phyloP scores from a whole-genome alignment of 1,140 invertebrate genomes.

The Drosophila trapezifrons region DNA sequence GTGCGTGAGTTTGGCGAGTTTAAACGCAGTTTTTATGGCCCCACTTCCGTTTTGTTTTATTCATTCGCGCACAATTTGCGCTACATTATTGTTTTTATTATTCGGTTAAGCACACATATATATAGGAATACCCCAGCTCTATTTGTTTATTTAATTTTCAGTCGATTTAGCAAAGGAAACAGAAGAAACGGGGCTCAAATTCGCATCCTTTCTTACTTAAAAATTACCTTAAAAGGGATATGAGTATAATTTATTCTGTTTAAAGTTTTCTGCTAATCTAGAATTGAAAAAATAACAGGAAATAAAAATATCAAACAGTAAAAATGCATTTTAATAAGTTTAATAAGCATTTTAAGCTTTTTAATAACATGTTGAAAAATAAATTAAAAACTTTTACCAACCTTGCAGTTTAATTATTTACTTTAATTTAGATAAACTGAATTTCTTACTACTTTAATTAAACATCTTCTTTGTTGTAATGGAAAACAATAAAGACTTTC shows the following conservation, averaged over 20 bases:
- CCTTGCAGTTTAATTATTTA: no score
- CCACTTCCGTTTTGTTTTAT: constrained; percentile 79
- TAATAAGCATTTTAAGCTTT: no score
- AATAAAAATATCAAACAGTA: neutral
- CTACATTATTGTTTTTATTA: constrained; percentile 81
- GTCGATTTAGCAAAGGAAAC: constrained; percentile 59
- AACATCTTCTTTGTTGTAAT: no score
- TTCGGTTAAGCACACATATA: constrained; percentile 46
- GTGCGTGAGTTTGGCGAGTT: constrained; percentile 56
- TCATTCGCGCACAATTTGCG: constrained; percentile 79
- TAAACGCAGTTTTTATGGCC: constrained; percentile 77
- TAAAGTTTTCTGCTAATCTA: neutral
- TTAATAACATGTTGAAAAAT: no score
- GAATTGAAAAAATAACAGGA: neutral
- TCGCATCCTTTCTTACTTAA: constrained; percentile 9
- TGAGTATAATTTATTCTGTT: neutral
- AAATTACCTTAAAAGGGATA: neutral
- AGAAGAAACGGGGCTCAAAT: neutral
- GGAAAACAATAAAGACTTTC: no score
- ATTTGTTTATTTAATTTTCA: constrained; percentile 44
- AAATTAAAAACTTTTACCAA: no score
- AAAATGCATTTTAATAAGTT: no score
- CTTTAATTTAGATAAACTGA: no score
- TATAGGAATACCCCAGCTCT: neutral
- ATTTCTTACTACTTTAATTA: neutral